Conservation (phyloP, 2,113 vertebrate species). For the Nothoprocta perdicaria region DNA sequence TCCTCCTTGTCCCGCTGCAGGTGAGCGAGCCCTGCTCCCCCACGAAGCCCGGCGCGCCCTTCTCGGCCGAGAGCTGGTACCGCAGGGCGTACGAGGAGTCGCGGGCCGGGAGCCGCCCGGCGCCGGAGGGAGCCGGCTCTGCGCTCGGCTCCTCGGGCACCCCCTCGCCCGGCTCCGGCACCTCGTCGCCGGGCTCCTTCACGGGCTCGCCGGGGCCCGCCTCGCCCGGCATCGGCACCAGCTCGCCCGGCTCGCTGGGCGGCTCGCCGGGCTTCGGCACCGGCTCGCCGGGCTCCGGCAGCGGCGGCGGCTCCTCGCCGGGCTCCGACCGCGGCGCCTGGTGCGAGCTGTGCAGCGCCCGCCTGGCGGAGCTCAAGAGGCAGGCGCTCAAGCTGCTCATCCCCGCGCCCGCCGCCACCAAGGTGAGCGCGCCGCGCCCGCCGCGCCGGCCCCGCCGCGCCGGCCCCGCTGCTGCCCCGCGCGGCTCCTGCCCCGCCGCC, state of each 20-base stretch:
- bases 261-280: slow-evolving; percentile 95
- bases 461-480: neutral
- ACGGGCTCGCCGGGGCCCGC: slow-evolving; percentile 90
- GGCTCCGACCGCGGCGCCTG: slow-evolving; percentile 93
- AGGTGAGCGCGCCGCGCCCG: slow-evolving; percentile 78
- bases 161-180: slow-evolving; percentile 93
- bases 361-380: slow-evolving; percentile 94
- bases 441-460: neutral
- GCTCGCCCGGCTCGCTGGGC: slow-evolving; percentile 92
- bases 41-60: slow-evolving; percentile 86
- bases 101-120: slow-evolving; percentile 83
- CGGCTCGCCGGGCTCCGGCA: slow-evolving; percentile 94
- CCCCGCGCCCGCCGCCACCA: slow-evolving; percentile 89
- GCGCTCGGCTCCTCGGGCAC: slow-evolving; percentile 93
- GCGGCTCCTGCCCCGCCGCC: no score
- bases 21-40: slow-evolving; percentile 89
- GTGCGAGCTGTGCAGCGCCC: slow-evolving; percentile 95
- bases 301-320: slow-evolving; percentile 93
- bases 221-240: slow-evolving; percentile 91
- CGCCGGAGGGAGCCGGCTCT: slow-evolving; percentile 93
- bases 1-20: slow-evolving; percentile 72
- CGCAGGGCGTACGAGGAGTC: slow-evolving; percentile 92
- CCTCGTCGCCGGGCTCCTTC: slow-evolving; percentile 94
- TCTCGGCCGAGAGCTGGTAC: slow-evolving; percentile 96
- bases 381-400: slow-evolving; percentile 93